Evolutionary conservation across 2,113 vertebrate species (phyloP).

Genomic region (Poeciliopsis turrubarensis): DNA sequence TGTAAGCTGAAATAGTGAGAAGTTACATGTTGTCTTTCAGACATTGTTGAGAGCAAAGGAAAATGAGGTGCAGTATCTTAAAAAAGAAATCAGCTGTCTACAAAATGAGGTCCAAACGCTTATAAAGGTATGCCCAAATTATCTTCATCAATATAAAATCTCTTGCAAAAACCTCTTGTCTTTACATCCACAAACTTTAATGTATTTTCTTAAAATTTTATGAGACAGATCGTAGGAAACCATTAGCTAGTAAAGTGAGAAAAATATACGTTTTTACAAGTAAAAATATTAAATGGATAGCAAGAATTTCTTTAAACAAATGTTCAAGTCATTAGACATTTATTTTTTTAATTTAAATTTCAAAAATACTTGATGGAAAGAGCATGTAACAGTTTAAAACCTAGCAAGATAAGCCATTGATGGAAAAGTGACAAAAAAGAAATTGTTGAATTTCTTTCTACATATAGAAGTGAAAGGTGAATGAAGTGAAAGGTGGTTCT

Average conservation of each 20-base stretch:
- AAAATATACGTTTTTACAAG: not conserved
- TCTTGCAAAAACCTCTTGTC: not conserved
- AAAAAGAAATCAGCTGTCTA: slow-evolving; percentile 90
- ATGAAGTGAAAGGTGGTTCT: too few species aligned
- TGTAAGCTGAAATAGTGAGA: not conserved
- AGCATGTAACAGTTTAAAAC: too few species aligned
- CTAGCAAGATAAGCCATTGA: too few species aligned
- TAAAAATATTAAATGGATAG: not conserved
- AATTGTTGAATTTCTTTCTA: too few species aligned
- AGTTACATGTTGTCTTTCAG: slow-evolving; percentile 65
- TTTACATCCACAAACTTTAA: not conserved
- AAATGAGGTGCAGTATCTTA: slow-evolving; percentile 88
- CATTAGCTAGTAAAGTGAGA: not conserved
- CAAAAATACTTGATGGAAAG: too few species aligned
- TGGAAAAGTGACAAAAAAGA: too few species aligned
- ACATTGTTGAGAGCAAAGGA: slow-evolving; percentile 89
- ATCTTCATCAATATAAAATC: too few species aligned
- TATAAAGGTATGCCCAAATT: slow-evolving; percentile 81
- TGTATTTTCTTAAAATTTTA: not conserved
- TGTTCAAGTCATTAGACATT: too few species aligned
- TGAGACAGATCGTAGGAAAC: not conserved
- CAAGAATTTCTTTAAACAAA: not conserved
- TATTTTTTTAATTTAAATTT: too few species aligned
- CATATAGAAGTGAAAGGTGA: too few species aligned
- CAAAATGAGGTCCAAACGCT: slow-evolving; percentile 89